Percentiles rank a stretch among this genome's conserved stretches.
Evolutionary conservation across 1,140 invertebrate species (phyloP).

Genomic region (Rhysida immarginata): DNA sequence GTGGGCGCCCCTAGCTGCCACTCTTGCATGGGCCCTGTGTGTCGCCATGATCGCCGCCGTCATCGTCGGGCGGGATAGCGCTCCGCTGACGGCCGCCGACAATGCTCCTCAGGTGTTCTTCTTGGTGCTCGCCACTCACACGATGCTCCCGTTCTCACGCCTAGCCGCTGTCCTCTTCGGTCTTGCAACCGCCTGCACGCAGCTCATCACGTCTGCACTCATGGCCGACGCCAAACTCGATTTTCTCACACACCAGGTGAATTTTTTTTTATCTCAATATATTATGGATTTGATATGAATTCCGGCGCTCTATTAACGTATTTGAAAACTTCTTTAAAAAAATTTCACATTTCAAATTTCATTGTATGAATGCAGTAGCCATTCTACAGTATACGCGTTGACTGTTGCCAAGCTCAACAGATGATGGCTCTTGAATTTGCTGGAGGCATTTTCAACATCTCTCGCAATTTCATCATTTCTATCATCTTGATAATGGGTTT

Average conservation of each 20-base stretch:
- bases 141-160: slow-evolving; percentile 23
- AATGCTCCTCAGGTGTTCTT: slow-evolving; percentile 22
- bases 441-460: no score
- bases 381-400: no score
- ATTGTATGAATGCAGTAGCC: no score
- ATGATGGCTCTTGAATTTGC: no score
- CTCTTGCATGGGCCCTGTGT: slow-evolving; percentile 18
- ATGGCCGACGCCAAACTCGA: slow-evolving; percentile 10
- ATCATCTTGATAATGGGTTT: no score
- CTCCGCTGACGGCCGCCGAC: slow-evolving; percentile 18
- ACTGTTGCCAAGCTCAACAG: no score
- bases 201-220: slow-evolving; percentile 20
- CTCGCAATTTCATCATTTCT: no score
- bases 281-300: no score
- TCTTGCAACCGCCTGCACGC: slow-evolving; percentile 17
- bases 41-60: slow-evolving; percentile 17
- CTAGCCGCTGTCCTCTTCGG: slow-evolving; percentile 19
- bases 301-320: no score
- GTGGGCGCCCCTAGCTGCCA: slow-evolving; percentile 16
- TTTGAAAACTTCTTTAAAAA: no score
- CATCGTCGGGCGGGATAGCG: slow-evolving; percentile 9
- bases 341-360: no score
- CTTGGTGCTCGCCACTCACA: slow-evolving; percentile 24
- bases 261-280: no score
- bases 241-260: background rate